These are phyloP conservation scores for Tethea ocularis DNA, from an alignment of 2,888 invertebrate genomes.

Conservation along the genomic window DNA sequence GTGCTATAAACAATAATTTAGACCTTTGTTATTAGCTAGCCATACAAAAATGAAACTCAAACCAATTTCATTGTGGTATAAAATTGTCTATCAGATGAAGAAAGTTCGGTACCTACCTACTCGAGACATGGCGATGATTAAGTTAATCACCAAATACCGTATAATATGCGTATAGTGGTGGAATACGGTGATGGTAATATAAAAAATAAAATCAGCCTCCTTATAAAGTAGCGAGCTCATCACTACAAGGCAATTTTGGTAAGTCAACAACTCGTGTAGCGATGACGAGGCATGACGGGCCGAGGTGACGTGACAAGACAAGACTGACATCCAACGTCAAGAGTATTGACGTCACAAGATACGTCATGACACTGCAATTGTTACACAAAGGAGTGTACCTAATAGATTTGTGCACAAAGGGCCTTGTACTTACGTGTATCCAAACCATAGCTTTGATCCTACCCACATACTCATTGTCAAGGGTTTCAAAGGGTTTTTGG, in stretches of 20 bases:
- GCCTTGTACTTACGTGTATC: not conserved
- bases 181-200: slow-evolving; percentile 12
- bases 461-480: not conserved
- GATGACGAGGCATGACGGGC: slow-evolving; percentile 57
- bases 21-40: too few species aligned
- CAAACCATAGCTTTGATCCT: not conserved
- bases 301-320: slow-evolving; percentile 47
- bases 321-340: slow-evolving; percentile 41
- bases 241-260: slow-evolving; percentile 62
- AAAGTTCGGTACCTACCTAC: too few species aligned
- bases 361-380: slow-evolving; percentile 39
- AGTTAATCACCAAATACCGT: too few species aligned
- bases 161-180: too few species aligned
- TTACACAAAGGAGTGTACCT: too few species aligned
- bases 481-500: not conserved
- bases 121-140: too few species aligned
- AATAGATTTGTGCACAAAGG: too few species aligned
- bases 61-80: too few species aligned
- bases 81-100: too few species aligned
- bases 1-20: slow-evolving; percentile 3
- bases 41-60: too few species aligned
- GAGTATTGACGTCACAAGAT: slow-evolving; percentile 51
- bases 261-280: slow-evolving; percentile 66
- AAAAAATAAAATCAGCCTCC: slow-evolving; percentile 20
- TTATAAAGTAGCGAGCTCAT: slow-evolving; percentile 53